Base-by-base conservation (phyloP, 2,113 vertebrate genomes). In the Struthio camelus region DNA sequence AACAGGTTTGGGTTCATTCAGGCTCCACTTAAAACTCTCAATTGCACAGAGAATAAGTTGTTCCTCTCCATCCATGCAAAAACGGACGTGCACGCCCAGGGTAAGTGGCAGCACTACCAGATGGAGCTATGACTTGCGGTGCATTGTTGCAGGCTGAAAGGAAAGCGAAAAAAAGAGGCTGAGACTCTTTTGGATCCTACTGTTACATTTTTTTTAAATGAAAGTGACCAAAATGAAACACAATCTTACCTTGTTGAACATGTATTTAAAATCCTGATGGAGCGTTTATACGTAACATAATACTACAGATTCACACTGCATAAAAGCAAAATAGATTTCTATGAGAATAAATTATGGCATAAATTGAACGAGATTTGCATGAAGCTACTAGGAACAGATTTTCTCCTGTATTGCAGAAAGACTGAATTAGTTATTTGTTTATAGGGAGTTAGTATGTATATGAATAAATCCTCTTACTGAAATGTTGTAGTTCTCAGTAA, bases 401-500 rank as follows among this genome's bases (percentile, higher is more conserved):
- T 91, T 64, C 58, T 76, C 85, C 92, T 69, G 61, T 69, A 54
- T 46, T 71, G 77, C 30, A 80, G 69, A 89, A 96, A 62, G 54
- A 44, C 51, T 42, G 36, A 38, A 89, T 66, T 76, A 82, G 75
- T 54, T 76, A 40, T 69, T 71, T 76, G 48, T 30, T 92, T 30
- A 89, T 34, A 93, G 56, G 61, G 86, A 78, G 34, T 56, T 51
- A 50, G 42, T 64, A 89, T 28, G n/a, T n/a, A 87, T 76, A 80
- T 8, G n/a, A 96, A 81, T 77, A 79, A 95, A 91, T 75, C 71
- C n/a, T 90, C 56, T 73, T 32, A 80, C 88, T 46, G 70, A 94
- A 92, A 96, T 13, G 54, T 53, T 94, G 80, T 36, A 83, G 66
- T 58, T 92, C 76, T 89, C 48, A 61, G 83, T 94, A 95, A 97